Evolutionary conservation across 2,797 vertebrate species (phyloP).

Genomic region (Hybognathus amarus): DNA sequence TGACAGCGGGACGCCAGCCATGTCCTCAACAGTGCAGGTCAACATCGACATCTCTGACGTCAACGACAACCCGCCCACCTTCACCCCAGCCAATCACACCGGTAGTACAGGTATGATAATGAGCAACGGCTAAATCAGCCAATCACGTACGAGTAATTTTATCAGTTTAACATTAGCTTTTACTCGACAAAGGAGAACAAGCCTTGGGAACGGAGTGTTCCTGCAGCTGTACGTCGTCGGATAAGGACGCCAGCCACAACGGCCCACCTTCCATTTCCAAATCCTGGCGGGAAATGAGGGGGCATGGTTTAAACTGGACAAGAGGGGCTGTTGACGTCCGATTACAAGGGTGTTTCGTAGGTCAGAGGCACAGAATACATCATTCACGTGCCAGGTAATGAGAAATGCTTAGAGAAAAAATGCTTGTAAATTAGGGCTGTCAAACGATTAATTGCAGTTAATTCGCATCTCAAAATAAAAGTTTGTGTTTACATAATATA

Average conservation of each 20-base stretch:
- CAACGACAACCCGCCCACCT: conserved; percentile 92
- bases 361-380: conserved; percentile 84
- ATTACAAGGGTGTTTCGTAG: conserved; percentile 89
- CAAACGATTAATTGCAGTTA: too few relatives aligned
- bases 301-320: conserved; percentile 87
- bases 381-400: conserved; percentile 89
- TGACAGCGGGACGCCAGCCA: conserved; percentile 85
- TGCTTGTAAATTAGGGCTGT: too few relatives aligned
- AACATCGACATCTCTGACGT: conserved; percentile 94
- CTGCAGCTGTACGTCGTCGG: conserved; percentile 92
- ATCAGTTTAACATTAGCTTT: not conserved
- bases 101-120: conserved; percentile 87
- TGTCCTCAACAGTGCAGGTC: conserved; percentile 89
- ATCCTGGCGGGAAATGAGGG: conserved; percentile 93
- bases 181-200: conserved; percentile 88
- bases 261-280: conserved; percentile 89
- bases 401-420: too few relatives aligned
- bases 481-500: too few relatives aligned
- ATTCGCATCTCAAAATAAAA: too few relatives aligned
- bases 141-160: not conserved
- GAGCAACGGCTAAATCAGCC: not conserved
- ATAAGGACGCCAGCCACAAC: conserved; percentile 94
- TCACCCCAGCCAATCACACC: conserved; percentile 89
- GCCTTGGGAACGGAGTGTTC: conserved; percentile 90
- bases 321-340: conserved; percentile 86